Conservation (phyloP, 2,113 vertebrate genomes). For the Talpa occidentalis region DNA sequence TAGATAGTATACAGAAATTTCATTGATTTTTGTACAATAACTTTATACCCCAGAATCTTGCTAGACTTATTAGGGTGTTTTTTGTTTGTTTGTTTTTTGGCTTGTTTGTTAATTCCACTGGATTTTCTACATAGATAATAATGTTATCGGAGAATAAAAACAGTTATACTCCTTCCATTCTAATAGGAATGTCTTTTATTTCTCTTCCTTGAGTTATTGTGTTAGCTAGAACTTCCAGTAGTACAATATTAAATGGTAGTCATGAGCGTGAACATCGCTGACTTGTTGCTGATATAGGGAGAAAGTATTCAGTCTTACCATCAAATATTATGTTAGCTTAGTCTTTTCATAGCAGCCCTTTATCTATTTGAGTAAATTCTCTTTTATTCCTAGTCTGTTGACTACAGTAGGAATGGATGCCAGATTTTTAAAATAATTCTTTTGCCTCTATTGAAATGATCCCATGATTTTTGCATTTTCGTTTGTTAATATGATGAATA, state of each 20-base stretch:
- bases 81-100: no score
- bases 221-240: not conserved
- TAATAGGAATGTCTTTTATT: not conserved
- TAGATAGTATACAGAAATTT: not conserved
- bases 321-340: not conserved
- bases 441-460: slow-evolving; percentile 20
- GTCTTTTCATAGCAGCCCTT: slow-evolving; percentile 16
- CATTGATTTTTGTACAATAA: not conserved
- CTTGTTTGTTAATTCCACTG: slow-evolving; percentile 3
- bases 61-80: not conserved
- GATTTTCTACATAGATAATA: slow-evolving; percentile 16
- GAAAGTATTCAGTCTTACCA: not conserved
- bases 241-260: not conserved
- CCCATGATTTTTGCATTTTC: not conserved
- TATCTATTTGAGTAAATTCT: not conserved
- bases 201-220: not conserved
- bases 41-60: not conserved
- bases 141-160: not conserved
- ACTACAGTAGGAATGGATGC: not conserved
- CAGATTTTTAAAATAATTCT: not conserved
- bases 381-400: not conserved
- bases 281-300: not conserved
- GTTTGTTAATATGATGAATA: not conserved
- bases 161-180: not conserved
- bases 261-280: not conserved